These are phyloP conservation scores for Brotula barbata DNA, from an alignment of 2,797 vertebrate species.

Conservation along the genomic window DNA sequence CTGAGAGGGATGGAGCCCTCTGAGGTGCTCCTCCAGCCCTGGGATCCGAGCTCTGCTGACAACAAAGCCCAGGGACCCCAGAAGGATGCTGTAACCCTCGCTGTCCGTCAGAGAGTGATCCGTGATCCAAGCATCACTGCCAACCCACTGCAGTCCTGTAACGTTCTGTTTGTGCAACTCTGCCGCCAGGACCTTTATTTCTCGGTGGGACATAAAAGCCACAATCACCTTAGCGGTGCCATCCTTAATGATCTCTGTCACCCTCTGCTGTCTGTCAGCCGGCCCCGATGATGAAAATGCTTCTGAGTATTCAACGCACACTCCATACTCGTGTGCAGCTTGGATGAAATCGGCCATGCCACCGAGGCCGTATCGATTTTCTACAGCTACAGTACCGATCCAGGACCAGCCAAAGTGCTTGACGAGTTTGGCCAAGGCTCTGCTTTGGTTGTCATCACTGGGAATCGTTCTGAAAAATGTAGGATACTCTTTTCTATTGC, in stretches of 20 bases:
- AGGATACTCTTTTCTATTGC: conserved; percentile 75
- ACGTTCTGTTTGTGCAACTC: conserved; percentile 53
- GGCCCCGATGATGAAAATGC: conserved; percentile 76
- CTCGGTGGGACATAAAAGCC: conserved; percentile 78
- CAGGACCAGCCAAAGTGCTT: conserved; percentile 80
- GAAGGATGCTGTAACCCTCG: conserved; percentile 62
- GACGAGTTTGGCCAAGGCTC: conserved; percentile 77
- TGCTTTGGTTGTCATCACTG: conserved; percentile 80
- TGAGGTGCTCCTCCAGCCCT: conserved; percentile 71
- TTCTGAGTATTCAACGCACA: conserved; percentile 79
- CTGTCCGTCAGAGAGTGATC: conserved; percentile 69
- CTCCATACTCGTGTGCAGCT: conserved; percentile 71
- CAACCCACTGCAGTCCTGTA: too few species aligned
- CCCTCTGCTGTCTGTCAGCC: conserved; percentile 55
- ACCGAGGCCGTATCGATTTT: conserved; percentile 76
- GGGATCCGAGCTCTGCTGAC: conserved; percentile 72
- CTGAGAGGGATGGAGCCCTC: conserved; percentile 70
- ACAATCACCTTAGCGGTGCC: conserved; percentile 77
- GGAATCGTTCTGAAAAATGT: conserved; percentile 82
- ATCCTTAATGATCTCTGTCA: conserved; percentile 67
- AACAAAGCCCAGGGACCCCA: conserved; percentile 76
- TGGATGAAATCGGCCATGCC: conserved; percentile 73
- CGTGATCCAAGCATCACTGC: too few species aligned
- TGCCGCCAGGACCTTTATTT: conserved; percentile 66
- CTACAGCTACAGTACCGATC: conserved; percentile 76